These are phyloP conservation scores for Campopleginae sp. DNA, from an alignment of 2,888 invertebrate species.

Conservation along the genomic window DNA sequence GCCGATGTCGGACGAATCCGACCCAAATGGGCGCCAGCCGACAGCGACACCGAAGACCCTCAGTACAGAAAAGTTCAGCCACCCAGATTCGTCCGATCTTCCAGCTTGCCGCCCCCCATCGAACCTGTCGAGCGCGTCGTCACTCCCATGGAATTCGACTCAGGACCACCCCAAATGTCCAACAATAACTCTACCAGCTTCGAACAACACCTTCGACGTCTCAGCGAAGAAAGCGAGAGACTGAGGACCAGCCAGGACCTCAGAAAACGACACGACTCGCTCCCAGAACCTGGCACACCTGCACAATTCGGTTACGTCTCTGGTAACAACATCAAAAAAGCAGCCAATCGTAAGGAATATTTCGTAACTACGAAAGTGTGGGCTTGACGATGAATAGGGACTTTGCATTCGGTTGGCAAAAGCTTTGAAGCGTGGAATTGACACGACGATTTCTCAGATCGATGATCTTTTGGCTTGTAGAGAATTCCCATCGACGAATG, in stretches of 20 bases:
- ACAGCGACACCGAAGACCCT: slow-evolving; percentile 86
- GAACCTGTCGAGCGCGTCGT: slow-evolving; percentile 84
- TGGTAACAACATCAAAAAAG: slow-evolving; percentile 78
- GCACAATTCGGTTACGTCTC: slow-evolving; percentile 87
- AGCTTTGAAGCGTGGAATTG: neutral
- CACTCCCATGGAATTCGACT: slow-evolving; percentile 88
- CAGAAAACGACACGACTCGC: slow-evolving; percentile 58
- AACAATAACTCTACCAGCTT: slow-evolving; percentile 73
- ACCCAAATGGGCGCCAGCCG: slow-evolving; percentile 88
- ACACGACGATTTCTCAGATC: neutral
- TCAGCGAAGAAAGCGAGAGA: slow-evolving; percentile 79
- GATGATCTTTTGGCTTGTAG: neutral
- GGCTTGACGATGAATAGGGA: neutral
- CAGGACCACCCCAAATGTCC: slow-evolving; percentile 85
- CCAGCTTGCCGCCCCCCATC: slow-evolving; percentile 84
- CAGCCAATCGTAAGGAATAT: slow-evolving; percentile 81
- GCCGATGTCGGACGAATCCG: slow-evolving; percentile 87
- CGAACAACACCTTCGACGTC: slow-evolving; percentile 71
- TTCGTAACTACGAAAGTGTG: neutral
- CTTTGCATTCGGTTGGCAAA: neutral
- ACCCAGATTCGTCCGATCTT: slow-evolving; percentile 85
- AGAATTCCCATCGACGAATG: neutral
- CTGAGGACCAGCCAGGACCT: slow-evolving; percentile 74
- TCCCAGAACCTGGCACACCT: slow-evolving; percentile 80
- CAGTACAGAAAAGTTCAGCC: slow-evolving; percentile 88